Conservation (phyloP, 2,888 invertebrate species). For the Epinotia bilunana region DNA sequence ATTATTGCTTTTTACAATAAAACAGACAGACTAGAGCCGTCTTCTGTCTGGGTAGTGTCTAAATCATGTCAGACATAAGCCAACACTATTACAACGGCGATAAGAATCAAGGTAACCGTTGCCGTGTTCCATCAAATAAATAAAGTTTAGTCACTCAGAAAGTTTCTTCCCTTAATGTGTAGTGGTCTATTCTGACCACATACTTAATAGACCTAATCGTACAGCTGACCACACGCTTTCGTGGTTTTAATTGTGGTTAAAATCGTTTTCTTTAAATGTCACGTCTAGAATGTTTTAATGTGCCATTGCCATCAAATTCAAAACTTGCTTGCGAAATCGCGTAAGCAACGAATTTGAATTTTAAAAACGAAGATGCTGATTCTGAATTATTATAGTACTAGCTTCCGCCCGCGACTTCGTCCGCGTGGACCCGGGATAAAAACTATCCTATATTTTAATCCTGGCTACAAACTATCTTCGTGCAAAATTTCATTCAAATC, state of each 20-base stretch:
- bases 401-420: too few species aligned
- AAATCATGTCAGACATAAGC: background rate
- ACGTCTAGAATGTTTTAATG: conserved; percentile 25
- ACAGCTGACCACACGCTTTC: conserved; percentile 15
- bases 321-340: conserved; percentile 1
- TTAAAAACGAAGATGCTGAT: background rate
- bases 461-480: too few species aligned
- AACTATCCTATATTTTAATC: too few species aligned
- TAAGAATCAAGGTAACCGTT: background rate
- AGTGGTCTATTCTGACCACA: background rate
- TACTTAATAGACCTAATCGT: conserved; percentile 10
- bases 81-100: background rate
- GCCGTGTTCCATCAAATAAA: background rate
- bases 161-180: conserved; percentile 14
- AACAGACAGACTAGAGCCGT: background rate
- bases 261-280: conserved; percentile 6
- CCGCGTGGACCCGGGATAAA: too few species aligned
- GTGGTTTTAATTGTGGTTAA: conserved; percentile 26
- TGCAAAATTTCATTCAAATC: too few species aligned
- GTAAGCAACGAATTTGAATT: conserved; percentile 25
- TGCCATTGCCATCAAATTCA: conserved; percentile 4
- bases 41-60: too few species aligned
- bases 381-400: background rate
- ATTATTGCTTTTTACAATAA: too few species aligned
- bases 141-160: conserved; percentile 4